These are phyloP conservation scores for Trichacis sp. DNA, from an alignment of 2,888 invertebrate species.

Conservation along the genomic window DNA sequence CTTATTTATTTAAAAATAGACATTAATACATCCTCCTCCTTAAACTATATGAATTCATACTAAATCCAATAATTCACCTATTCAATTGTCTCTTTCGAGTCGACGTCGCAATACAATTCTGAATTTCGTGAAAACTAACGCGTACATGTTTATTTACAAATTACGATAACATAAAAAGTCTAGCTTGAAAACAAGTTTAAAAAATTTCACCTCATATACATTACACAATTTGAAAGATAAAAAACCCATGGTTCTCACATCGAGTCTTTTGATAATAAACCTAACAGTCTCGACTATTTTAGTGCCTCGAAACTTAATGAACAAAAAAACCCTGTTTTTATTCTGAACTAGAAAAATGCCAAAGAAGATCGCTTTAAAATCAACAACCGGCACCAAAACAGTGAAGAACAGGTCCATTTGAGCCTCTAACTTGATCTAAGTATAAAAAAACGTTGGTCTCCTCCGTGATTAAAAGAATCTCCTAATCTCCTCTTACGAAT, in stretches of 20 bases:
- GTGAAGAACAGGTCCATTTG: conserved; percentile 15
- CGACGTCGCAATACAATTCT: too few relatives aligned
- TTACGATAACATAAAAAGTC: not conserved
- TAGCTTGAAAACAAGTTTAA: not conserved
- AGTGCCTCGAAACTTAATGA: conserved; percentile 19
- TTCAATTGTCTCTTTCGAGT: not conserved
- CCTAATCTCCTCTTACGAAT: conserved; percentile 15
- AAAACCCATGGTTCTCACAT: not conserved
- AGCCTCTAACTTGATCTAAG: conserved; percentile 43
- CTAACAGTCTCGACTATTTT: conserved; percentile 37
- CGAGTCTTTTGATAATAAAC: conserved; percentile 36
- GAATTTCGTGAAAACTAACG: not conserved
- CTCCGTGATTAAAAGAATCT: too few relatives aligned
- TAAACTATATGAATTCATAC: not conserved
- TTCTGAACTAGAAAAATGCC: too few relatives aligned
- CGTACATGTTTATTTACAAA: conserved; percentile 4
- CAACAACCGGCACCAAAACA: conserved; percentile 3
- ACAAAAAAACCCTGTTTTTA: too few relatives aligned
- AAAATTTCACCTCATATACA: not conserved
- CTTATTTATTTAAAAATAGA: conserved; percentile 5
- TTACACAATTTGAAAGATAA: not conserved
- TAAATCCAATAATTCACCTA: not conserved
- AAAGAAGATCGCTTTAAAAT: too few relatives aligned
- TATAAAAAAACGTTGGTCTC: conserved; percentile 32
- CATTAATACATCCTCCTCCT: not conserved